phyloP scores from a whole-genome alignment of 2,797 vertebrate genomes.

The Hippocampus kuda region DNA sequence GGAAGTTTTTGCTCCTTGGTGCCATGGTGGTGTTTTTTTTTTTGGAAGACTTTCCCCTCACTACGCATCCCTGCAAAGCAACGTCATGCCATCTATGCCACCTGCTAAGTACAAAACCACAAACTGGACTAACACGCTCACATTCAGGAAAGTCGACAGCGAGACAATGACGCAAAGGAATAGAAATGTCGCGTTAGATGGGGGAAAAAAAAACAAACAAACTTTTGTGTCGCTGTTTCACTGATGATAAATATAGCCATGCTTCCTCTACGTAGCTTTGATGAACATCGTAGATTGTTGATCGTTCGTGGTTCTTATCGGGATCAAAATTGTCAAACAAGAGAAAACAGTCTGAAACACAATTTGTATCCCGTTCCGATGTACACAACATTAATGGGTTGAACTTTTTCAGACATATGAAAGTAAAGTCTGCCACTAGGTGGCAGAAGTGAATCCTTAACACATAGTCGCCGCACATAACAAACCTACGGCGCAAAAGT shows the following conservation, averaged over 20 bases:
- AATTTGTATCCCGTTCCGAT: not conserved
- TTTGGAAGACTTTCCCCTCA: constrained; percentile 30
- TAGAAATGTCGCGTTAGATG: too few relatives aligned
- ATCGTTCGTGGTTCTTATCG: not conserved
- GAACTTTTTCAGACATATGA: too few relatives aligned
- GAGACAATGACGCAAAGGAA: not conserved
- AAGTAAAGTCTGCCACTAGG: too few relatives aligned
- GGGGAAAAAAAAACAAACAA: not conserved
- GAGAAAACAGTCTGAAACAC: not conserved
- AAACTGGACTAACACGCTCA: constrained; percentile 5
- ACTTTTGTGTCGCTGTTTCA: not conserved
- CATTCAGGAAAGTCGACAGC: not conserved
- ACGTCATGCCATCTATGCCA: not conserved
- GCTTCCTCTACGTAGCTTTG: not conserved
- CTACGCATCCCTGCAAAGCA: constrained; percentile 17
- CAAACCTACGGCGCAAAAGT: too few relatives aligned
- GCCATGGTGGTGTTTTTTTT: not conserved
- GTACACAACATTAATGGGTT: too few relatives aligned
- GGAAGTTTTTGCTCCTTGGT: not conserved
- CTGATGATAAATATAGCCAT: not conserved
- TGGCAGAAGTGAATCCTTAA: too few relatives aligned
- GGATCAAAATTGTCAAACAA: not conserved
- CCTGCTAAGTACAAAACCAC: not conserved
- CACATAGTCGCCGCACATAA: too few relatives aligned
- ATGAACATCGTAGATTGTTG: not conserved